Conservation (phyloP, 2,888 invertebrate species). For the Idaea dimidiata region DNA sequence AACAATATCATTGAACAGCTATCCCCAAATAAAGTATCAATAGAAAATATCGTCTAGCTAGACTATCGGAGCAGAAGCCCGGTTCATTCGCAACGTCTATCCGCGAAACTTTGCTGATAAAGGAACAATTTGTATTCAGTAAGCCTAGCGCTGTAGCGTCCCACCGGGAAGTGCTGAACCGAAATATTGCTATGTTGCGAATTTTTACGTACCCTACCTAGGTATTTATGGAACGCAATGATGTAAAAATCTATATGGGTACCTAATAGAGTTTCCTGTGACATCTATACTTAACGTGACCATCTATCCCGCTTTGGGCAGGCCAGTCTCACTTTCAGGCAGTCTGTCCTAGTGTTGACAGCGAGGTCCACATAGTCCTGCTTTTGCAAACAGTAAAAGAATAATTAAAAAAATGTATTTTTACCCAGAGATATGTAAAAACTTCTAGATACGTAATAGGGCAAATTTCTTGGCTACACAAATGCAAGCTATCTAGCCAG, state of each 20-base stretch:
- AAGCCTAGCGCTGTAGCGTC: slow-evolving; percentile 45
- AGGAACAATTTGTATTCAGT: slow-evolving; percentile 76
- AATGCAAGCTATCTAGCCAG: too few relatives aligned
- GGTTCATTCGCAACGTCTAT: slow-evolving; percentile 31
- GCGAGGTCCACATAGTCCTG: too few relatives aligned
- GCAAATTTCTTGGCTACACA: too few relatives aligned
- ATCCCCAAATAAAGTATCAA: slow-evolving; percentile 1
- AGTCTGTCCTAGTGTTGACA: too few relatives aligned
- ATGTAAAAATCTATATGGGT: not conserved
- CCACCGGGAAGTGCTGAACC: slow-evolving; percentile 49
- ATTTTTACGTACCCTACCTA: slow-evolving; percentile 36
- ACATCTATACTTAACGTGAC: too few relatives aligned
- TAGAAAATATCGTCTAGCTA: slow-evolving; percentile 9
- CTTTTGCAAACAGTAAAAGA: too few relatives aligned
- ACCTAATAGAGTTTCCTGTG: not conserved
- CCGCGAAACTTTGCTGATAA: slow-evolving; percentile 56
- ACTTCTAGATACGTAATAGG: too few relatives aligned
- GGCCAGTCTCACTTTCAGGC: too few relatives aligned
- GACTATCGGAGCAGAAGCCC: slow-evolving; percentile 20
- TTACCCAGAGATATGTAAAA: too few relatives aligned
- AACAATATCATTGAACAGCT: slow-evolving; percentile 4
- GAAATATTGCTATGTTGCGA: slow-evolving; percentile 55
- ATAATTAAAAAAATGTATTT: too few relatives aligned
- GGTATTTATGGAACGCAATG: not conserved
- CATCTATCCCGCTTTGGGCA: too few relatives aligned